A percentile compares a stretch with the other conserved stretches of the same genome.
These are phyloP conservation scores for Trypoxylon attenuatum DNA, from an alignment of 2,888 invertebrate species.

Conservation along the genomic window DNA sequence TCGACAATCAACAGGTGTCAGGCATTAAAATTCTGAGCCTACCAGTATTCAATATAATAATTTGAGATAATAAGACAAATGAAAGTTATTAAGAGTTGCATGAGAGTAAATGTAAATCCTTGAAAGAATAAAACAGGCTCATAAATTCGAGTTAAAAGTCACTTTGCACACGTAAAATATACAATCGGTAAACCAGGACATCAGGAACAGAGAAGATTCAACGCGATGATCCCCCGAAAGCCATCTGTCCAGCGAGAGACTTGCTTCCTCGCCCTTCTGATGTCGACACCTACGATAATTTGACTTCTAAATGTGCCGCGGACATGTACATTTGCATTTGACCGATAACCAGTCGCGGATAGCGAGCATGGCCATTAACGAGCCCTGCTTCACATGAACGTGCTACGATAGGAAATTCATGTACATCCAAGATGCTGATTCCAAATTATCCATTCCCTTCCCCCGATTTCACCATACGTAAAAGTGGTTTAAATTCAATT, in stretches of 20 bases:
- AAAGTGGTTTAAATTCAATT: slow-evolving; percentile 17
- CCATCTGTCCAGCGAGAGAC: slow-evolving; percentile 46
- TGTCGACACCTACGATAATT: slow-evolving; percentile 56
- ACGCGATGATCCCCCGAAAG: slow-evolving; percentile 21
- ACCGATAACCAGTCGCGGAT: slow-evolving; percentile 38
- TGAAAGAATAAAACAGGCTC: neutral
- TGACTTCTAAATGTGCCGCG: slow-evolving; percentile 46
- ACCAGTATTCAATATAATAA: neutral
- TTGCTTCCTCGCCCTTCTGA: slow-evolving; percentile 15
- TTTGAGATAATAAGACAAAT: neutral
- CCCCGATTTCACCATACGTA: slow-evolving; percentile 10
- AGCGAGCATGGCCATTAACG: slow-evolving; percentile 30
- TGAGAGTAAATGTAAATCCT: neutral
- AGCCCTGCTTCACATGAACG: slow-evolving; percentile 15
- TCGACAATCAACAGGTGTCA: too few species aligned
- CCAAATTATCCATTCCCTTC: slow-evolving; percentile 34
- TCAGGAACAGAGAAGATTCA: slow-evolving; percentile 6
- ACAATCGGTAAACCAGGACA: slow-evolving; percentile 17
- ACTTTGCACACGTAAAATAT: slow-evolving; percentile 21
- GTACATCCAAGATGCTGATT: slow-evolving; percentile 36
- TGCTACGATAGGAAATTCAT: slow-evolving; percentile 28
- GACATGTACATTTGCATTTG: slow-evolving; percentile 53
- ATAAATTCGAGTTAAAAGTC: neutral
- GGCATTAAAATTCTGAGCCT: too few species aligned
- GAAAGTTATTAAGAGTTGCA: neutral